These are phyloP conservation scores for Lanius collurio DNA, from an alignment of 2,113 vertebrate genomes.

Conservation along the genomic window DNA sequence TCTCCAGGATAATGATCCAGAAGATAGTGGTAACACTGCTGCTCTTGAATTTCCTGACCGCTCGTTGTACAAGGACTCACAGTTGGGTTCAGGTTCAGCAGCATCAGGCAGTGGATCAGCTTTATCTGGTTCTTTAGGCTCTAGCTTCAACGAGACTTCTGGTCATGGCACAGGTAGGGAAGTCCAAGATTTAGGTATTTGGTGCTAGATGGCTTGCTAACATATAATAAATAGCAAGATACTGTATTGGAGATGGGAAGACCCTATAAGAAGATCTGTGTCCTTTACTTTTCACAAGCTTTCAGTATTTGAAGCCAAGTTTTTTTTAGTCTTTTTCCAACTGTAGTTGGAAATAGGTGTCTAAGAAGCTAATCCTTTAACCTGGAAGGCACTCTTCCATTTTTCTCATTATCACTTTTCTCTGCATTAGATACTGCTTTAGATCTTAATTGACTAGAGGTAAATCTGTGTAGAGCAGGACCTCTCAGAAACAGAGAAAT, in stretches of 20 bases:
- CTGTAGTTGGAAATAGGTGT: not conserved
- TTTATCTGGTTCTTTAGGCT: constrained; percentile 65
- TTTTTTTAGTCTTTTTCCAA: not conserved
- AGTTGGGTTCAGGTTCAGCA: constrained; percentile 73
- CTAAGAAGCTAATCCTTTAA: not conserved
- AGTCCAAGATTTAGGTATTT: not conserved
- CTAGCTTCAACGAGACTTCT: constrained; percentile 70
- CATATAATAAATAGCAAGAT: not conserved
- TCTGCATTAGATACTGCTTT: not conserved
- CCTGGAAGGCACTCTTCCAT: not conserved
- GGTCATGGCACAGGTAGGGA: constrained; percentile 73
- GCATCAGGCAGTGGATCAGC: constrained; percentile 77
- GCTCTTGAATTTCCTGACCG: constrained; percentile 69
- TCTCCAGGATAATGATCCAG: constrained; percentile 64
- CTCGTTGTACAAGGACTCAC: constrained; percentile 68
- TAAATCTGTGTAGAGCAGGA: not conserved
- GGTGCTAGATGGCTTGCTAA: not conserved
- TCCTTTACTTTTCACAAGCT: not conserved
- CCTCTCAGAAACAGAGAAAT: not conserved
- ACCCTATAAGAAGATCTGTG: not conserved
- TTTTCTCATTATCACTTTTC: not conserved
- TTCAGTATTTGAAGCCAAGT: not conserved
- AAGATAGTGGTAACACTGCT: constrained; percentile 67
- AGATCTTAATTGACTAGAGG: not conserved
- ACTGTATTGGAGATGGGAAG: not conserved